A percentile compares a stretch with the other conserved stretches of the same genome.
phyloP scores from a whole-genome alignment of 2,797 vertebrate genomes.

The Rhabdophis nuchalis region DNA sequence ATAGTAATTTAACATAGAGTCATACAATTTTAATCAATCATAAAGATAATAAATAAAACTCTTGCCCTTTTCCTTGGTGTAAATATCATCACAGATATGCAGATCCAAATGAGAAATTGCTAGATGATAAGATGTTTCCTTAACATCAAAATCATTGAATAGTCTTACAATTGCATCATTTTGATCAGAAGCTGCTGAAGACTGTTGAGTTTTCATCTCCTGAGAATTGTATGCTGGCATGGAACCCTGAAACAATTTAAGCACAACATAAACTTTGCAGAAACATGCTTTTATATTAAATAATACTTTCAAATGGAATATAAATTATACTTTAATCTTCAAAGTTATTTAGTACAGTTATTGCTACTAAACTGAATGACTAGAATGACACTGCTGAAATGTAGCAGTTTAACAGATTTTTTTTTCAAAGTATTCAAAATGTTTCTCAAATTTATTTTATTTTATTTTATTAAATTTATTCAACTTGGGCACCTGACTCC shows the following conservation, averaged over 20 bases:
- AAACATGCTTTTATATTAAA: slow-evolving; percentile 2
- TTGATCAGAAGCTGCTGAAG: slow-evolving; percentile 79
- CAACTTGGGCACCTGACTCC: background rate
- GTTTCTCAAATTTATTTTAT: background rate
- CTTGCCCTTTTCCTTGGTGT: slow-evolving; percentile 89
- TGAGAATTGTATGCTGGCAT: slow-evolving; percentile 75
- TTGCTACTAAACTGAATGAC: background rate
- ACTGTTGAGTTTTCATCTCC: slow-evolving; percentile 83
- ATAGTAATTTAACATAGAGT: background rate
- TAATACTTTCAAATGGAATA: background rate
- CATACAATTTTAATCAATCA: background rate
- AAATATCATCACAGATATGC: slow-evolving; percentile 97
- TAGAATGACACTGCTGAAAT: background rate
- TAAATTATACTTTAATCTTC: background rate
- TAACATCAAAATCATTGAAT: slow-evolving; percentile 88
- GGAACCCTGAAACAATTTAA: slow-evolving; percentile 77
- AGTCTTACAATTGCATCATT: slow-evolving; percentile 85
- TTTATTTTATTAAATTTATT: background rate
- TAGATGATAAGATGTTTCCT: slow-evolving; percentile 96
- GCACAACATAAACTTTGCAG: background rate
- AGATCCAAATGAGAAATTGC: slow-evolving; percentile 95
- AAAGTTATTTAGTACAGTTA: background rate
- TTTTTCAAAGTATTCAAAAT: background rate
- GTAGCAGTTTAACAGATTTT: background rate
- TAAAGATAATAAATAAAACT: background rate